Percentiles rank a stretch among this genome's conserved stretches.
These are phyloP conservation scores for Eulithis testata DNA, from an alignment of 2,888 invertebrate genomes.

Conservation along the genomic window DNA sequence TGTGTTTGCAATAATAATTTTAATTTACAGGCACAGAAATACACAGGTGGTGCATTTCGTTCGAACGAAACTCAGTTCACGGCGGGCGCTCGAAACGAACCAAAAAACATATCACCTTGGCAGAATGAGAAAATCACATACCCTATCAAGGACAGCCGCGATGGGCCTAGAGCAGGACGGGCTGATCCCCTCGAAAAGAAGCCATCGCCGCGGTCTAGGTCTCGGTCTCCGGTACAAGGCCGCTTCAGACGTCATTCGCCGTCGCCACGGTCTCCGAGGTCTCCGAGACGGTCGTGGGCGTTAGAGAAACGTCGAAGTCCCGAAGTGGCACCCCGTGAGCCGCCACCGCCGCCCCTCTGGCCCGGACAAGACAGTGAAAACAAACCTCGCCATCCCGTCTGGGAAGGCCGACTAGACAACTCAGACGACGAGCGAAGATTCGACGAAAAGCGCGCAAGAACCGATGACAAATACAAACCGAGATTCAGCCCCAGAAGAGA, in stretches of 20 bases:
- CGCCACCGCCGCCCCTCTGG: conserved; percentile 74
- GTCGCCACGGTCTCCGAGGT: conserved; percentile 62
- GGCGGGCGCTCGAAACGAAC: conserved; percentile 46
- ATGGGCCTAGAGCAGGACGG: conserved; percentile 37
- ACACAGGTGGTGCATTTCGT: conserved; percentile 70
- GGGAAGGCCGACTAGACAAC: conserved; percentile 27
- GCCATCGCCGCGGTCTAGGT: conserved; percentile 58
- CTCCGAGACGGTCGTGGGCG: conserved; percentile 75
- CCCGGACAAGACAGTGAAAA: conserved; percentile 56
- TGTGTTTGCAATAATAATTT: conserved; percentile 67
- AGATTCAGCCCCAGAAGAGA: conserved; percentile 31
- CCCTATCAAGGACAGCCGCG: conserved; percentile 48
- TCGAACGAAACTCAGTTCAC: conserved; percentile 60
- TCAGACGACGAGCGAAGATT: conserved; percentile 49
- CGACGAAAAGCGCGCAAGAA: conserved; percentile 41
- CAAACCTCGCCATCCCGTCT: conserved; percentile 34
- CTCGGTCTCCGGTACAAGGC: conserved; percentile 66
- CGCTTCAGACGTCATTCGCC: conserved; percentile 67
- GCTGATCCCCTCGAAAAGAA: conserved; percentile 39
- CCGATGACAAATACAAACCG: conserved; percentile 30
- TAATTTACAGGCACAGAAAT: conserved; percentile 78
- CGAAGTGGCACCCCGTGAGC: conserved; percentile 48
- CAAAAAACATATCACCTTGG: conserved; percentile 53
- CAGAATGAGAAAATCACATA: conserved; percentile 41
- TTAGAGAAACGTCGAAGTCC: conserved; percentile 71